Percentiles rank a stretch among this genome's conserved stretches.
Conservation (phyloP, 2,113 vertebrate genomes). For the Leucopsar rothschildi region DNA sequence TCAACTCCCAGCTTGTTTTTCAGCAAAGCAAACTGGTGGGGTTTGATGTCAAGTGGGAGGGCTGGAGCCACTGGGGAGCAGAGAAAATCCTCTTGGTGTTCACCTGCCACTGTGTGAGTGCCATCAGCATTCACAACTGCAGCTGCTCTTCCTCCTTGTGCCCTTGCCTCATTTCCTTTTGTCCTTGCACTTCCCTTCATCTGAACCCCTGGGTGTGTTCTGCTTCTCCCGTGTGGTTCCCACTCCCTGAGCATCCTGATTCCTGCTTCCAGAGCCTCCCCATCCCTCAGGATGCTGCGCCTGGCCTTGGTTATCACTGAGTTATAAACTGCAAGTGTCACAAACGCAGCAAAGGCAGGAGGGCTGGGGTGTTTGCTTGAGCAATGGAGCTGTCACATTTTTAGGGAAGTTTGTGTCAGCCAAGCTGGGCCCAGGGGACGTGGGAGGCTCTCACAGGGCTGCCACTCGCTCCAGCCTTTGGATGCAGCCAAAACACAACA, state of each 20-base stretch:
- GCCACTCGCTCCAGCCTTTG: fast-evolving
- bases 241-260: background rate
- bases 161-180: background rate
- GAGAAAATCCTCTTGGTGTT: background rate
- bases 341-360: background rate
- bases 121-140: background rate
- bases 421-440: background rate
- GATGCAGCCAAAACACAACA: background rate
- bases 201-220: fast-evolving
- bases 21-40: background rate
- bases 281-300: fast-evolving
- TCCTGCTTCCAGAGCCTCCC: background rate
- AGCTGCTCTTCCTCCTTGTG: background rate
- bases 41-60: background rate
- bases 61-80: background rate
- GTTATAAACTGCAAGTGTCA: fast-evolving
- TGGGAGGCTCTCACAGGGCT: background rate
- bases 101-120: background rate
- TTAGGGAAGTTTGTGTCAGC: background rate
- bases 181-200: background rate
- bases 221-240: fast-evolving
- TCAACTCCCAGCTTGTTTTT: background rate
- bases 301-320: background rate
- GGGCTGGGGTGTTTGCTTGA: fast-evolving
- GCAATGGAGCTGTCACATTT: background rate